These are phyloP conservation scores for Sphenopsis melanotis DNA, from an alignment of 2,797 vertebrate species.

Conservation along the genomic window DNA sequence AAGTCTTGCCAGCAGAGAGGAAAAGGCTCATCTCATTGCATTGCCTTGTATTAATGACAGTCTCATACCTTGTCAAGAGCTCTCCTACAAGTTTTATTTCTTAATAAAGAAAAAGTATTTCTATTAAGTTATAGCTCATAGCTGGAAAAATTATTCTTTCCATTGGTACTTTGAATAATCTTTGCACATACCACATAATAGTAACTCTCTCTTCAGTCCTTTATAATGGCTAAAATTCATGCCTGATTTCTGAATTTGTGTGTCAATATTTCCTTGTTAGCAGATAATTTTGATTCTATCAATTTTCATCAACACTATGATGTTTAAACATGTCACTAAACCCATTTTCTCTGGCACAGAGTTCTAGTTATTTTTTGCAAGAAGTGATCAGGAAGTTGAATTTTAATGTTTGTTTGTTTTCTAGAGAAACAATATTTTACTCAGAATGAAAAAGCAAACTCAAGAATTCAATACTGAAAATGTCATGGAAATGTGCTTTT, in stretches of 20 bases:
- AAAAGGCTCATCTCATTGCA: not conserved
- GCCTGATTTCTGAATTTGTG: not conserved
- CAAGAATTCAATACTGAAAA: not conserved
- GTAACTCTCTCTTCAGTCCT: not conserved
- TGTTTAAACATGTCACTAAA: not conserved
- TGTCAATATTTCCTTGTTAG: not conserved
- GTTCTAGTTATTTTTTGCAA: not conserved
- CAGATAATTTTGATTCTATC: not conserved
- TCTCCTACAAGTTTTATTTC: not conserved
- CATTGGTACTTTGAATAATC: not conserved
- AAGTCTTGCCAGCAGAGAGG: not conserved
- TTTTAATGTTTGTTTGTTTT: not conserved
- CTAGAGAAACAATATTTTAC: not conserved
- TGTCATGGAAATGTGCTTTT: not conserved
- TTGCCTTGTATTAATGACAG: not conserved
- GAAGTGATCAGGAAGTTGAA: not conserved
- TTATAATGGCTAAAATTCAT: not conserved
- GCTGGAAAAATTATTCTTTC: not conserved
- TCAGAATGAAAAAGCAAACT: not conserved
- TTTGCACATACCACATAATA: not conserved
- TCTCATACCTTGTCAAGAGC: not conserved
- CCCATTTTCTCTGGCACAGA: not conserved
- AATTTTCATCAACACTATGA: not conserved
- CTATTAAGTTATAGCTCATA: not conserved
- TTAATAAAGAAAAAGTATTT: not conserved